Conservation (phyloP, 2,888 invertebrate genomes). For the Ophion obscuratus region DNA sequence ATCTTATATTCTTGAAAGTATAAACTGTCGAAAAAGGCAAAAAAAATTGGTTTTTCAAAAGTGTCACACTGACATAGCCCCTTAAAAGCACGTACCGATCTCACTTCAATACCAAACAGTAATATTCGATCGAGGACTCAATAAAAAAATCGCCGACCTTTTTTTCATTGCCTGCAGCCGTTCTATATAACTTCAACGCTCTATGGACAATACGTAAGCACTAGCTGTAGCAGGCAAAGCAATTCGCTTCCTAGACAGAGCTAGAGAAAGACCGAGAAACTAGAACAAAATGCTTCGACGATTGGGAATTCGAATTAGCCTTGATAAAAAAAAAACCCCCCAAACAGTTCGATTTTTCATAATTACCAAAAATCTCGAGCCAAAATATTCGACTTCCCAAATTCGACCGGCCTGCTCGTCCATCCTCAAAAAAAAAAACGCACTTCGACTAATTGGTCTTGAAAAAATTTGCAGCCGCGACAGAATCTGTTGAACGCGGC, state of each 20-base stretch:
- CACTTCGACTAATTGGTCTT: neutral
- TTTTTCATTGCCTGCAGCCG: constrained; percentile 76
- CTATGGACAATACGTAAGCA: constrained; percentile 81
- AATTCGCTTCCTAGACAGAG: constrained; percentile 46
- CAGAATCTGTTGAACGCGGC: constrained; percentile 98
- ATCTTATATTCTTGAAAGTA: no score
- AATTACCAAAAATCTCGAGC: neutral
- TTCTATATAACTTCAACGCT: constrained; percentile 78
- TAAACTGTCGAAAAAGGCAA: no score
- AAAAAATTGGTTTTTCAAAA: no score
- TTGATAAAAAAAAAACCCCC: neutral
- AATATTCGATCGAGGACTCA: neutral
- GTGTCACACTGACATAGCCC: no score
- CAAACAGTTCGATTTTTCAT: neutral
- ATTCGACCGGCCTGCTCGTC: neutral
- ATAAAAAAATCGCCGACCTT: constrained; percentile 40
- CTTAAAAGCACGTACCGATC: neutral
- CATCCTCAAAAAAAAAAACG: neutral
- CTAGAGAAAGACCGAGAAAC: neutral
- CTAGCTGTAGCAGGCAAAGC: constrained; percentile 35
- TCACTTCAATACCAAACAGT: neutral
- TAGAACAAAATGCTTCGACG: neutral
- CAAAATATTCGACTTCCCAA: neutral
- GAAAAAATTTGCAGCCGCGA: constrained; percentile 88
- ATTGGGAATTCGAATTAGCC: neutral